Conservation (phyloP, 2,888 invertebrate species). For the Drosophila demipolita region DNA sequence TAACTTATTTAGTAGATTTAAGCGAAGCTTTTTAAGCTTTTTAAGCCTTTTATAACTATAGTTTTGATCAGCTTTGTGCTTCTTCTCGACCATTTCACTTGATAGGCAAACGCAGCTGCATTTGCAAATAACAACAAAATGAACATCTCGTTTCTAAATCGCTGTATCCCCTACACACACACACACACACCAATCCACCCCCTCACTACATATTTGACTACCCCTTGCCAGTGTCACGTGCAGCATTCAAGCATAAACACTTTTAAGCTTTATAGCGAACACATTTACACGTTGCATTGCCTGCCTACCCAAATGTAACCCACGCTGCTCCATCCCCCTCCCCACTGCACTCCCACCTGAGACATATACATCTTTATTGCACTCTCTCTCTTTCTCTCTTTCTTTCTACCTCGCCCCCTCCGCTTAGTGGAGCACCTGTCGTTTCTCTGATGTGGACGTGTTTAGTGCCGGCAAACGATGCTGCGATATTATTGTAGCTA, state of each 20-base stretch:
- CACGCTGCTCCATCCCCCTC: constrained; percentile 1
- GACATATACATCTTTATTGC: constrained; percentile 21
- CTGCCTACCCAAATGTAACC: constrained; percentile 55
- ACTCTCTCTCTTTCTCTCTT: constrained; percentile 1
- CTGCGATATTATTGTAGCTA: constrained; percentile 64
- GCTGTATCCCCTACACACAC: not conserved
- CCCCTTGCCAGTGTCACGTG: constrained; percentile 1
- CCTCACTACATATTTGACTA: not conserved
- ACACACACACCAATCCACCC: not conserved
- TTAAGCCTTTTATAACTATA: not conserved
- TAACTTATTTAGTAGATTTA: not conserved
- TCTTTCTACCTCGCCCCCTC: not conserved
- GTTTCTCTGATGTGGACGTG: constrained; percentile 43
- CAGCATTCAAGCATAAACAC: constrained; percentile 69
- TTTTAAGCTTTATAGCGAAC: constrained; percentile 71
- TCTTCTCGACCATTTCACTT: not conserved
- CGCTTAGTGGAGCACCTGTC: not conserved
- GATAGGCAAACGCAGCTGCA: constrained; percentile 9
- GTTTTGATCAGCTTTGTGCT: not conserved
- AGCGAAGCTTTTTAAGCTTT: not conserved
- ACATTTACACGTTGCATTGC: constrained; percentile 75
- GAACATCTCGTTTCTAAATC: constrained; percentile 35
- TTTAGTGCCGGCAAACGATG: constrained; percentile 71
- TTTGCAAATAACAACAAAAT: constrained; percentile 6
- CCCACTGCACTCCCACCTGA: not conserved